These are phyloP conservation scores for Eufriesea mexicana DNA, from an alignment of 1,140 invertebrate genomes.

Conservation along the genomic window DNA sequence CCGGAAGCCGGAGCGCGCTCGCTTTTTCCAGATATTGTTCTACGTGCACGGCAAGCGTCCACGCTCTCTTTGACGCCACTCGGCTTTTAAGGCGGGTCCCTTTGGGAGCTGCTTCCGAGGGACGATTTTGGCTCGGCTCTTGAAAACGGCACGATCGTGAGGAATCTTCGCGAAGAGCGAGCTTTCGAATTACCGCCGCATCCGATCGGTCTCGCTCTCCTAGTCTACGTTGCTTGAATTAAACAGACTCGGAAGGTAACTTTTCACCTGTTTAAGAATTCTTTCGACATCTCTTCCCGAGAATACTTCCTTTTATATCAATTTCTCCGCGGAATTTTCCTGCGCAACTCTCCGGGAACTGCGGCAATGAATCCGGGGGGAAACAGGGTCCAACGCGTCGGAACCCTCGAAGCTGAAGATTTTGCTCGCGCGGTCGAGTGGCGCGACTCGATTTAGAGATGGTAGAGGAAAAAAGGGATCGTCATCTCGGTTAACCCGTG, in stretches of 20 bases:
- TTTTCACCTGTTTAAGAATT: too few relatives aligned
- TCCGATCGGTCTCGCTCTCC: too few relatives aligned
- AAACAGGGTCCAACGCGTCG: background rate
- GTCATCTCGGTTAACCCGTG: constrained; percentile 22
- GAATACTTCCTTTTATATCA: background rate
- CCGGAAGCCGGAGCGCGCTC: background rate
- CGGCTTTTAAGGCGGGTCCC: background rate
- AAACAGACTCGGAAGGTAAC: too few relatives aligned
- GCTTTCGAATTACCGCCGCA: too few relatives aligned
- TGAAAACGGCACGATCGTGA: background rate
- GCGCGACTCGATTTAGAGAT: background rate
- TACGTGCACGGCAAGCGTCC: background rate
- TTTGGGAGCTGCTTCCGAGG: background rate
- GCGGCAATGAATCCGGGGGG: background rate
- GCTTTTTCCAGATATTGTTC: background rate
- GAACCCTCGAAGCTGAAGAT: too few relatives aligned
- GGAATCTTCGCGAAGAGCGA: too few relatives aligned
- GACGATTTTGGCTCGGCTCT: background rate
- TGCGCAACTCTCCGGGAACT: background rate
- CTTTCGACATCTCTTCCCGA: too few relatives aligned
- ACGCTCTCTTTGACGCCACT: background rate
- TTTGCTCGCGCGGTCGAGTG: background rate
- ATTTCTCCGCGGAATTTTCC: background rate
- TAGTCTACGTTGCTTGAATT: too few relatives aligned
- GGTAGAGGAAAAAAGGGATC: background rate